These are phyloP conservation scores for Subacronicta megacephala DNA, from an alignment of 2,888 invertebrate species.

Conservation along the genomic window DNA sequence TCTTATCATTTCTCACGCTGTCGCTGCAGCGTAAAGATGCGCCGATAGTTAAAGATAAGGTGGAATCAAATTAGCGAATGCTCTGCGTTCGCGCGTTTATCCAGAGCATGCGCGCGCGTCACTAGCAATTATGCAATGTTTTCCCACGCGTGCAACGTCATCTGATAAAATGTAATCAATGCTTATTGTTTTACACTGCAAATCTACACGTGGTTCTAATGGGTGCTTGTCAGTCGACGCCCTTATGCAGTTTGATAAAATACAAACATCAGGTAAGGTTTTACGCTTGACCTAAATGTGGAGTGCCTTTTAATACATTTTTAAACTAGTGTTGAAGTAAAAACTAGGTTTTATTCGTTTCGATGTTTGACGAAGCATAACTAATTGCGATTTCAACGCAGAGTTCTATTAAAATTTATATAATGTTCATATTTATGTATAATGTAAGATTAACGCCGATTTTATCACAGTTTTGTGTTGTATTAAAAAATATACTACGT, in stretches of 20 bases:
- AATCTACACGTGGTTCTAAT: constrained; percentile 31
- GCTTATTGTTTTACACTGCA: constrained; percentile 20
- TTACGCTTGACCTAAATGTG: too few species aligned
- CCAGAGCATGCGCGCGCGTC: constrained; percentile 13
- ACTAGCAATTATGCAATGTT: constrained; percentile 24
- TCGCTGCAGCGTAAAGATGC: not conserved
- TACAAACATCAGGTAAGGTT: too few species aligned
- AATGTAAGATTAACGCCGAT: too few species aligned
- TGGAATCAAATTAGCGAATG: not conserved
- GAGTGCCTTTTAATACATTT: too few species aligned
- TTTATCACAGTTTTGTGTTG: too few species aligned
- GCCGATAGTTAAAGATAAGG: constrained; percentile 9
- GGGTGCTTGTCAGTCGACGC: constrained; percentile 28
- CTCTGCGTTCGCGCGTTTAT: constrained; percentile 15
- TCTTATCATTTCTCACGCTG: not conserved
- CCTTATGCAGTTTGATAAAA: constrained; percentile 6
- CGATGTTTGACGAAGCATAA: too few species aligned
- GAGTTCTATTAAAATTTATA: too few species aligned
- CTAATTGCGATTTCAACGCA: too few species aligned
- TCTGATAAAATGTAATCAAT: constrained; percentile 41
- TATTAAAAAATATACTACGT: too few species aligned
- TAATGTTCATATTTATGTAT: too few species aligned
- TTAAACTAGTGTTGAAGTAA: too few species aligned
- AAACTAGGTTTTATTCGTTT: too few species aligned
- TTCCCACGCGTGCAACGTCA: constrained; percentile 50